These are phyloP conservation scores for Procavia capensis DNA, from an alignment of 2,113 vertebrate genomes.

Conservation along the genomic window DNA sequence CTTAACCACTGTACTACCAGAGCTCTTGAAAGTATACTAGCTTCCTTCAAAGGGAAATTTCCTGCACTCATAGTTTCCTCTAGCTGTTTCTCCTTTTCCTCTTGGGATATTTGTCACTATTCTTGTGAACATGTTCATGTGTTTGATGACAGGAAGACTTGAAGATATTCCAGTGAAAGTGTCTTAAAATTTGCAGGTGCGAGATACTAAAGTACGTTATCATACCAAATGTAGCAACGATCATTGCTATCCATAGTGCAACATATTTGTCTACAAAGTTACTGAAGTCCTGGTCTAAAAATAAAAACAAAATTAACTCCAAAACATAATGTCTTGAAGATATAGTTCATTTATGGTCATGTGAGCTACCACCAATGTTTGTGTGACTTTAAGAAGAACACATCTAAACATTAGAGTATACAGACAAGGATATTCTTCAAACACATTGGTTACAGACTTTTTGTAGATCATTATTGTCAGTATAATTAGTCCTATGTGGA, in stretches of 20 bases:
- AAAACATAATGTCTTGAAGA: constrained; percentile 95
- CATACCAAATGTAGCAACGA: constrained; percentile 94
- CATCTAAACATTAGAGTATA: constrained; percentile 96
- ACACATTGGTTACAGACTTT: constrained; percentile 94
- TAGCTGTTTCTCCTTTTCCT: constrained; percentile 90
- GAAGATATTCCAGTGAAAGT: constrained; percentile 96
- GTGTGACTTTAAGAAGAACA: constrained; percentile 96
- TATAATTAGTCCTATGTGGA: constrained; percentile 94
- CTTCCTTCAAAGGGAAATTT: constrained; percentile 84
- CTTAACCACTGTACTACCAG: too few relatives aligned
- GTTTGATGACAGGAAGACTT: constrained; percentile 92
- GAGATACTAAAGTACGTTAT: constrained; percentile 93
- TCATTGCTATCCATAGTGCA: constrained; percentile 96
- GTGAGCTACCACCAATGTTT: constrained; percentile 98
- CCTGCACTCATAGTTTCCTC: constrained; percentile 82
- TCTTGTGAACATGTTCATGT: constrained; percentile 90
- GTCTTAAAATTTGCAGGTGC: constrained; percentile 96
- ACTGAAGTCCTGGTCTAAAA: constrained; percentile 98
- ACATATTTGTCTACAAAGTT: constrained; percentile 95
- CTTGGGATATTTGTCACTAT: constrained; percentile 93
- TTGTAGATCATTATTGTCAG: constrained; percentile 97
- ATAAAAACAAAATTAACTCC: constrained; percentile 92
- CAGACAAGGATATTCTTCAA: constrained; percentile 95
- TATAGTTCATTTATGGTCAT: constrained; percentile 98
- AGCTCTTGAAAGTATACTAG: constrained; percentile 57